These are phyloP conservation scores for Zeus faber DNA, from an alignment of 2,113 vertebrate genomes.

Conservation along the genomic window DNA sequence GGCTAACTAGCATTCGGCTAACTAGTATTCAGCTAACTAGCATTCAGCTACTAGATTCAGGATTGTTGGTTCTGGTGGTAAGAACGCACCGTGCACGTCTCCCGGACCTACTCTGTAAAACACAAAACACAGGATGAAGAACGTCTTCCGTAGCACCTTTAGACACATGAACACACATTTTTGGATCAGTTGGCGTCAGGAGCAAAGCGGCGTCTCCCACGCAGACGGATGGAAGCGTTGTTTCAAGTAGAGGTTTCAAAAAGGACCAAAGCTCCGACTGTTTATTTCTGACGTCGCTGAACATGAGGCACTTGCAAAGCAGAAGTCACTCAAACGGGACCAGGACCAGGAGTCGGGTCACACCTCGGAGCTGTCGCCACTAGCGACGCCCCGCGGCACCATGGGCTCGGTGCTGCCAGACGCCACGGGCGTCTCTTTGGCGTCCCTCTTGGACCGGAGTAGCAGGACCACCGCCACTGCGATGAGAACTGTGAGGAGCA, in stretches of 20 bases:
- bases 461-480: conserved; percentile 59
- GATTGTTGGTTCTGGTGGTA: too few species aligned
- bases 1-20: not conserved
- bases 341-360: conserved; percentile 57
- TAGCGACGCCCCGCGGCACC: conserved; percentile 62
- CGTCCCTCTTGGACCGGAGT: conserved; percentile 63
- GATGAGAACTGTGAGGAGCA: conserved; percentile 77
- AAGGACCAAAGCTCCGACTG: conserved; percentile 50
- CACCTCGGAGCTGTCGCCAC: conserved; percentile 87
- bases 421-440: conserved; percentile 51
- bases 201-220: conserved; percentile 38
- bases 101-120: conserved; percentile 26
- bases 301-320: conserved; percentile 73
- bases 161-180: conserved; percentile 34
- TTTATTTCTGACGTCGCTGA: conserved; percentile 45
- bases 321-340: conserved; percentile 37
- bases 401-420: conserved; percentile 77
- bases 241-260: conserved; percentile 70
- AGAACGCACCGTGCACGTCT: conserved; percentile 11
- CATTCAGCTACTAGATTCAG: not conserved
- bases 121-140: conserved; percentile 25
- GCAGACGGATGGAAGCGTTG: conserved; percentile 32
- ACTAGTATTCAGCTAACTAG: not conserved
- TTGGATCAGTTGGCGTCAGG: conserved; percentile 49
- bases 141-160: conserved; percentile 63